Base-by-base conservation (phyloP, 2,113 vertebrate species). In the Guaruba guarouba region DNA sequence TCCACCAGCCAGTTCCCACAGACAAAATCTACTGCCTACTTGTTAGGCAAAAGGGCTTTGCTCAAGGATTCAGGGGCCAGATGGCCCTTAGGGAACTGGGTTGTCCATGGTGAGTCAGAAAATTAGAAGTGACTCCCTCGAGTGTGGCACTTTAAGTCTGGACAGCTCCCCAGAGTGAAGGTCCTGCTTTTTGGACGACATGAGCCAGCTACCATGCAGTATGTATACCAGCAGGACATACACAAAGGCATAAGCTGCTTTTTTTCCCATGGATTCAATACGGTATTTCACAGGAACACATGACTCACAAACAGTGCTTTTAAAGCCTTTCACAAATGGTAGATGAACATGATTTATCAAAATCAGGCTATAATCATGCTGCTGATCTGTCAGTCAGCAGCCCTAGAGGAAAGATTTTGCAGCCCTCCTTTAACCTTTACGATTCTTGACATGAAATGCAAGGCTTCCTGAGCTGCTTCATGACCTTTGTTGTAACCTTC, bases 281-380 rank as follows among this genome's bases (percentile, higher is more conserved):
- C 25, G 35, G 13, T 18, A 31, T 80, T 55, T 91, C 76, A 62
- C 35, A 85, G 82, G 51, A 85, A 63, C 2, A 1, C 9, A 12
- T 3, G 11, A 52, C 62, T 82, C 0, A 0, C 20, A 48, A 68
- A 9, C 76, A 61, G 61, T 1, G 8, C 48, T 85, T 43, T 67
- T 54, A 52, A 82, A 93, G 59, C 75, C 68, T 90, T 91, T 67
- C 70, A 75, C 64, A 90, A 88, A 61, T 20, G n/a, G 69, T 84
- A 92, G 25, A 92, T 84, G 92, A 88, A 68, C 31, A 25, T 51
- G 86, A 94, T 94, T 96, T 92, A 95, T 95, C 84, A 81, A 75
- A 77, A 95, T 77, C 79, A 66, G 75, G 82, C 73, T 86, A 54
- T 83, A 86, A 90, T 81, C 68, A 10, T 2, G 62, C 61, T 80